phyloP scores from a whole-genome alignment of 1,140 invertebrate species.

The Latrodectus geometricus region DNA sequence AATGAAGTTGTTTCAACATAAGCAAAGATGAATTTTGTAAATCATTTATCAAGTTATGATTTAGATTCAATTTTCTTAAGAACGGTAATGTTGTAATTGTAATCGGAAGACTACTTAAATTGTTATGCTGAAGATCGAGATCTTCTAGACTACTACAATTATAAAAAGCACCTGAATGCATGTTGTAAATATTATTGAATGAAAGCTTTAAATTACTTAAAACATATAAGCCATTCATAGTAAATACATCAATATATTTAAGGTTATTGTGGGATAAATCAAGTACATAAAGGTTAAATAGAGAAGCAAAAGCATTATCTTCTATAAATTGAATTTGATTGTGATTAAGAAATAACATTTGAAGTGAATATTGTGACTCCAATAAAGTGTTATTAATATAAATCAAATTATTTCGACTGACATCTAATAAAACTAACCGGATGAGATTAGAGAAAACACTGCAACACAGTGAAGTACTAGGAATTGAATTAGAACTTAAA shows the following conservation, averaged over 20 bases:
- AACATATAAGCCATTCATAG: constrained; percentile 87
- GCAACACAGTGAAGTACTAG: constrained; percentile 81
- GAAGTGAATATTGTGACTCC: constrained; percentile 66
- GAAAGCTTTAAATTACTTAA: constrained; percentile 85
- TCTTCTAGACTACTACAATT: constrained; percentile 66
- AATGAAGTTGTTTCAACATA: constrained; percentile 81
- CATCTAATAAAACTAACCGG: constrained; percentile 84
- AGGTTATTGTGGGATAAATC: constrained; percentile 83
- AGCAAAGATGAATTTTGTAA: constrained; percentile 47
- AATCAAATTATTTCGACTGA: constrained; percentile 85
- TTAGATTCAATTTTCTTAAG: constrained; percentile 82
- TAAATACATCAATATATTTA: constrained; percentile 80
- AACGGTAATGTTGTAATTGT: constrained; percentile 71
- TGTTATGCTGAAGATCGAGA: constrained; percentile 65
- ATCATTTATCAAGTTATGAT: constrained; percentile 82
- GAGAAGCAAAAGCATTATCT: constrained; percentile 76
- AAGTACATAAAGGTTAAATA: constrained; percentile 86
- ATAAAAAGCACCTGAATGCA: constrained; percentile 65
- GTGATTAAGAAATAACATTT: constrained; percentile 64
- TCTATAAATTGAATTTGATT: constrained; percentile 65
- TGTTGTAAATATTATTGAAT: constrained; percentile 76
- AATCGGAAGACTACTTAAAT: constrained; percentile 63
- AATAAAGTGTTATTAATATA: constrained; percentile 85
- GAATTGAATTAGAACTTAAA: constrained; percentile 86
- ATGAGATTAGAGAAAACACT: constrained; percentile 88